A percentile compares a stretch with the other conserved stretches of the same genome.
Evolutionary conservation across 2,113 vertebrate genomes (phyloP).

Genomic region (Theropithecus gelada): DNA sequence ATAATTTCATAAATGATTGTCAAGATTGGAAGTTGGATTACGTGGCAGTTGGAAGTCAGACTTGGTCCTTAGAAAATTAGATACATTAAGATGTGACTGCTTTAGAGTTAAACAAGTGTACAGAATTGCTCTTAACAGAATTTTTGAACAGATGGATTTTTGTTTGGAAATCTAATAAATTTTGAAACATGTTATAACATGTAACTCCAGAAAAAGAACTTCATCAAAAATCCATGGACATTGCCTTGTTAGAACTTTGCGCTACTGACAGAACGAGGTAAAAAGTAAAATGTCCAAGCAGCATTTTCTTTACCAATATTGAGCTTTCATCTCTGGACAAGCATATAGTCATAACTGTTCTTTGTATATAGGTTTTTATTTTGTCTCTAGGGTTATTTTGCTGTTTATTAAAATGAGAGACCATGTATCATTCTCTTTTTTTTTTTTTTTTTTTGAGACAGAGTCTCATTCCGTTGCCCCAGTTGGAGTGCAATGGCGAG

Average conservation of each 20-base stretch:
- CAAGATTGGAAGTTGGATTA: background rate
- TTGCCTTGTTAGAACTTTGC: background rate
- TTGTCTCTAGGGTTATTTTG: background rate
- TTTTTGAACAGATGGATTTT: constrained; percentile 16
- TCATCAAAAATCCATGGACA: background rate
- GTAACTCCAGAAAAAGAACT: background rate
- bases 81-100: background rate
- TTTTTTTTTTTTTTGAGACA: background rate
- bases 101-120: background rate
- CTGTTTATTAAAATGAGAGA: constrained; percentile 5
- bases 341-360: background rate
- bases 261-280: background rate
- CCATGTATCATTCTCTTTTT: background rate
- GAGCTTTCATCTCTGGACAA: background rate
- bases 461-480: too few species aligned
- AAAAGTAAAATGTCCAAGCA: constrained; percentile 8
- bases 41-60: background rate
- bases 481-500: too few species aligned
- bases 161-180: background rate
- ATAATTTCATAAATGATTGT: background rate
- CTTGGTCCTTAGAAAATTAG: background rate
- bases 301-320: background rate
- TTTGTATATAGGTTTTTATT: background rate
- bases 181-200: constrained; percentile 19
- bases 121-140: background rate